Evolutionary conservation across 2,797 vertebrate genomes (phyloP), one percentile per base, ranked within the genome.

Genomic region (Anguilla marmorata): DNA sequence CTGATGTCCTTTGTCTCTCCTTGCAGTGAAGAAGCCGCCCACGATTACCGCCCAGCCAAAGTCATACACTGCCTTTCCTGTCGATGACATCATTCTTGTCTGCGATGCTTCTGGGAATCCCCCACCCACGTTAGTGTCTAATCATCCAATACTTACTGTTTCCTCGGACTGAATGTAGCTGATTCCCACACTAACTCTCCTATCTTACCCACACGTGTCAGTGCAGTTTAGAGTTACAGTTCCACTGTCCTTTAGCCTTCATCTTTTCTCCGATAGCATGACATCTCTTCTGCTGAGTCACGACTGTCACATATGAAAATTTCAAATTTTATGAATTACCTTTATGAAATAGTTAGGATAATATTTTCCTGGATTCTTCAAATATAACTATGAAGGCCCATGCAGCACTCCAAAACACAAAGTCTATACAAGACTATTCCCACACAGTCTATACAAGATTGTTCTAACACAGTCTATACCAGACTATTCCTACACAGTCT

Each of bases 71-170:
- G 95, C 93, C 45, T 95, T 95, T 86, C 92, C 92, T 85, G 60
- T 0, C 21, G 95, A 95, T 2, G 95, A 95, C 86, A 27, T 96
- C 52, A 0, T 0, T n/a, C 92, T 96, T 85, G 37, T 12, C 24
- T 96, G 96, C 52, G 91, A 93, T 87, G 96, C 95, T 1, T 86
- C 87, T 0, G 96, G 95, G 1, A 91, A 88, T 88, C 96, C 96
- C 0, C n/a, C 87, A 0, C 95, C 95, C 85, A 93, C 3, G 95
- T 96, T 90, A 45, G 94, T 93, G 66, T 86, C 5, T 3, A 50
- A 11, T n/a, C 24, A 0, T 33, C 16, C 27, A 66, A 11, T 63
- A 30, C 14, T 1, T 12, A 41, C 14, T 48, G 27, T 30, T 27
- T 66, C 0, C 16, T 41, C 16, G 21, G 16, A 41, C 16, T 21